Evolutionary conservation across 2,113 vertebrate species (phyloP).

Genomic region (Coturnix japonica): DNA sequence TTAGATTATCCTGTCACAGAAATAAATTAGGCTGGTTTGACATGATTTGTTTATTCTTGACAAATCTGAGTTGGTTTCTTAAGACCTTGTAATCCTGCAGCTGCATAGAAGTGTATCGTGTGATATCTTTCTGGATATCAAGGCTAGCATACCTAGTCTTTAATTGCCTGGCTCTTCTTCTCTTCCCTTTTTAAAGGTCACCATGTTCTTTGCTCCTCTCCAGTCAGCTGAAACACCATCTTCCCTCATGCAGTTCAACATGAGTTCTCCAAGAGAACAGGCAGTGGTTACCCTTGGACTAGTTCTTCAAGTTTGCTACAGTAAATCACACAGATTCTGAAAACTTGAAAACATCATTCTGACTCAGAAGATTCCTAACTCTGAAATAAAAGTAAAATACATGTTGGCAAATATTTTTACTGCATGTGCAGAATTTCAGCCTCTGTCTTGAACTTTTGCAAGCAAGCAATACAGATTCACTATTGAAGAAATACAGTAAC

Average conservation of each 20-base stretch:
- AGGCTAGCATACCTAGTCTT: background rate
- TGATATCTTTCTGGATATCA: background rate
- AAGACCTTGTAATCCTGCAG: constrained; percentile 37
- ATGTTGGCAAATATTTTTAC: background rate
- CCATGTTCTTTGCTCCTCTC: background rate
- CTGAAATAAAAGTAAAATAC: background rate
- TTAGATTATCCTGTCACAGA: constrained; percentile 41
- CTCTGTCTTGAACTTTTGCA: background rate
- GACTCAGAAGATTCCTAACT: background rate
- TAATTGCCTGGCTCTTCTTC: background rate
- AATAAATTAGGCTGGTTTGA: background rate
- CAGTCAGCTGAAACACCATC: background rate
- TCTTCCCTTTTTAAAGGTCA: background rate
- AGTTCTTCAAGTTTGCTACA: background rate
- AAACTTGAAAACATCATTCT: background rate
- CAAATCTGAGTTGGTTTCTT: constrained; percentile 33
- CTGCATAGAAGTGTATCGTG: constrained; percentile 5
- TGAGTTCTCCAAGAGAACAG: background rate
- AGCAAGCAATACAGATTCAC: background rate
- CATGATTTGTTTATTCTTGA: constrained; percentile 53
- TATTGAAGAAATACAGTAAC: background rate
- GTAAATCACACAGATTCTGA: background rate
- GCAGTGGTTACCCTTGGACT: background rate
- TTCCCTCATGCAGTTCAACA: too few relatives aligned
- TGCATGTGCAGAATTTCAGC: background rate